Evolutionary conservation across 2,888 invertebrate species (phyloP).

Genomic region (Oxystoma pomonae): DNA sequence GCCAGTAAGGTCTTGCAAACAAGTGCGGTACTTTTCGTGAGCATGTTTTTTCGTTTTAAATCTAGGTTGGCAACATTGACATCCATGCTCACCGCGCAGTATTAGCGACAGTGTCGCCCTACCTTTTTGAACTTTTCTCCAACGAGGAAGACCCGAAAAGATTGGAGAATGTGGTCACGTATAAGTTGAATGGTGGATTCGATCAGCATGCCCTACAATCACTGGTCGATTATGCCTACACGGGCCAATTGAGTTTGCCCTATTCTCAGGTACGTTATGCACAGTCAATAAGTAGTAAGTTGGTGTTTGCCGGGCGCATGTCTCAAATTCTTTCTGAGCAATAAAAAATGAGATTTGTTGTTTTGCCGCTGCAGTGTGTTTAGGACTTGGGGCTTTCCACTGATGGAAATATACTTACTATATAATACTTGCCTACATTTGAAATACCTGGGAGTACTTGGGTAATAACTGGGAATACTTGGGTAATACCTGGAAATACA

Average conservation of each 20-base stretch:
- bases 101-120: slow-evolving; percentile 72
- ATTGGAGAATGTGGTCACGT: slow-evolving; percentile 52
- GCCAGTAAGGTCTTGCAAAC: background rate
- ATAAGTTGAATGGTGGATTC: slow-evolving; percentile 61
- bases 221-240: slow-evolving; percentile 80
- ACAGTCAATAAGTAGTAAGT: too few species aligned
- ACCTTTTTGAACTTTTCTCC: slow-evolving; percentile 70
- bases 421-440: too few species aligned
- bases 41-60: slow-evolving; percentile 28
- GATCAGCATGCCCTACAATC: slow-evolving; percentile 67
- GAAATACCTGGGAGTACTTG: too few species aligned
- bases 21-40: background rate
- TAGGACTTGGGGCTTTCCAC: too few species aligned
- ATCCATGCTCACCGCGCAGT: slow-evolving; percentile 75
- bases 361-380: too few species aligned
- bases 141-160: slow-evolving; percentile 51
- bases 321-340: too few species aligned
- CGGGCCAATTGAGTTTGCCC: slow-evolving; percentile 59
- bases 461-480: too few species aligned
- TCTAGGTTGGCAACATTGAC: slow-evolving; percentile 64
- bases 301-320: too few species aligned
- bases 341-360: too few species aligned
- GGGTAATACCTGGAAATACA: too few species aligned
- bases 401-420: too few species aligned
- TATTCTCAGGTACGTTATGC: slow-evolving; percentile 48